Conservation (phyloP, 2,113 vertebrate species). For the Rhinolophus sinicus region DNA sequence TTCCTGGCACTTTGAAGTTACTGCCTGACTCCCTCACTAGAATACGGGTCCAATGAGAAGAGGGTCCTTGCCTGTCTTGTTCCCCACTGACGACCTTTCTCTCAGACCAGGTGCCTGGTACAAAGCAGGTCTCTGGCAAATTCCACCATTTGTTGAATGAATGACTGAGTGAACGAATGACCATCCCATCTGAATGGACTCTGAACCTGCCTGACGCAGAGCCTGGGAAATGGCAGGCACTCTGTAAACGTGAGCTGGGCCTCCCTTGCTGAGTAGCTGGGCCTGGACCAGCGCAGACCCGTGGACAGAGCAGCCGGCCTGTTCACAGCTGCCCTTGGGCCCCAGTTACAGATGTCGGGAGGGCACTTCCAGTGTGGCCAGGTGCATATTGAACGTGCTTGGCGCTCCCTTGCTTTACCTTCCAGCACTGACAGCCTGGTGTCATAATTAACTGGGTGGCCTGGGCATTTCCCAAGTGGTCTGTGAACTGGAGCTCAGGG, state of each 20-base stretch:
- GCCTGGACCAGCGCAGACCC: not conserved
- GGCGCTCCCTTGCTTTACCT: not conserved
- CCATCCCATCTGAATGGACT: rapidly evolving
- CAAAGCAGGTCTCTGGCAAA: not conserved
- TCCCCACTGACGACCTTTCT: not conserved
- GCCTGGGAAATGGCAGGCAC: rapidly evolving
- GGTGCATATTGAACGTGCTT: rapidly evolving
- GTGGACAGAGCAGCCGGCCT: not conserved
- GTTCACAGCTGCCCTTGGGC: rapidly evolving
- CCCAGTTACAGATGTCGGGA: rapidly evolving
- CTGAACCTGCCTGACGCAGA: not conserved
- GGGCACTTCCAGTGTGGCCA: too few species aligned
- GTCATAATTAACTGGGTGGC: too few species aligned
- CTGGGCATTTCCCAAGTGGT: too few species aligned
- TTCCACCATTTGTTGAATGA: too few species aligned
- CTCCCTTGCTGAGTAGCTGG: not conserved
- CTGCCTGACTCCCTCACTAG: not conserved
- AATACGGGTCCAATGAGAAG: not conserved
- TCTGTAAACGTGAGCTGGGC: rapidly evolving
- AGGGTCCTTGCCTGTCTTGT: not conserved
- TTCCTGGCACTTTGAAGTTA: rapidly evolving
- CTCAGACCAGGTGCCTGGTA: rapidly evolving
- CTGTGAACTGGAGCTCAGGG: not conserved
- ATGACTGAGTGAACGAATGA: rapidly evolving
- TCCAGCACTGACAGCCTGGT: not conserved